Evolutionary conservation across 2,888 invertebrate genomes (phyloP), one percentile per base, ranked within the genome.

Genomic region (Philereme vetulata): DNA sequence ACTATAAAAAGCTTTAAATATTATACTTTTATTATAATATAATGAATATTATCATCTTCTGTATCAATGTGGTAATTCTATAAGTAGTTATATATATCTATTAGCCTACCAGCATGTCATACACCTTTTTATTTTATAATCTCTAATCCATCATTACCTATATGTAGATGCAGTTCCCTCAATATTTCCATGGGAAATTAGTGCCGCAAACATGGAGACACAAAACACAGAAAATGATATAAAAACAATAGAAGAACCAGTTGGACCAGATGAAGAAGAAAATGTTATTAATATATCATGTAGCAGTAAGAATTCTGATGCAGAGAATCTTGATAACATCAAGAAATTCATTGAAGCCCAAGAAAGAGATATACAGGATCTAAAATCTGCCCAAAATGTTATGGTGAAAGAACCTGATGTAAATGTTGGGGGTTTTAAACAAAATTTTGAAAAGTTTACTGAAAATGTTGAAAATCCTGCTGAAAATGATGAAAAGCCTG

Each of bases 151-250:
- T 46, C 4, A 46, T 33, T 21, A 21, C 35, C 42, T 4, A 11
- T 33, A 85, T 85, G 55, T 76, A 93, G 95, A 95, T 68, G 95
- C 95, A 5, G 90, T 95, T 51, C 96, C 96, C 5, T 95, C 95
- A 61, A 95, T 96, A 56, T 96, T 96, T 84, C 92, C 94, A 4
- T 95, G 95, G 95, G 82, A 72, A 57, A 74, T 72, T 68, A 67
- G 73, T 57, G 67, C 48, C 7, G 50, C 58, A 38, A 68, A 73
- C 47, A 79, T 78, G 76, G 80, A 83, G 40, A 51, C 62, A 21
- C 49, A 62, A 49, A 62, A 55, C 32, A 32, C 53, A 34, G 53
- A 32, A 42, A 49, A 49, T 49, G 47, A 58, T 11, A 7, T 43
- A 32, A 43, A 45, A 35, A 10, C 40, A 33, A 11, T 40, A 9